These are phyloP conservation scores for Thymelicus lineola DNA, from an alignment of 2,888 invertebrate genomes.

Conservation along the genomic window DNA sequence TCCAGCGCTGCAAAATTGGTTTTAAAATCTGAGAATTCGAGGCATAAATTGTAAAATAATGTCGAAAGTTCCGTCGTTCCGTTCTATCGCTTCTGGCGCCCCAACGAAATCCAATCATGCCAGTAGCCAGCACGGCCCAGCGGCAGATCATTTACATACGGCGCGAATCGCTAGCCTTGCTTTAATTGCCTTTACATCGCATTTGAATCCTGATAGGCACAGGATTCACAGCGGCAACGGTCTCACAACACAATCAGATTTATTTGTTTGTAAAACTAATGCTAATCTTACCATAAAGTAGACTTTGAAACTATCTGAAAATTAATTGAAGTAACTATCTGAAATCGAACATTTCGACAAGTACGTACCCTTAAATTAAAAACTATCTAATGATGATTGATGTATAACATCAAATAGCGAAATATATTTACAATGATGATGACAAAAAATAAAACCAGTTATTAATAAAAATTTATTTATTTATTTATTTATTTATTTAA, in stretches of 20 bases:
- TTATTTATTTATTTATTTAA: too few species aligned
- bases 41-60: constrained; percentile 36
- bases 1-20: constrained; percentile 11
- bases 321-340: not conserved
- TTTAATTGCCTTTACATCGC: constrained; percentile 23
- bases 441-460: too few species aligned
- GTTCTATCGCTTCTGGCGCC: constrained; percentile 25
- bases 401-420: too few species aligned
- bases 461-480: too few species aligned
- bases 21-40: constrained; percentile 1
- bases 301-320: not conserved
- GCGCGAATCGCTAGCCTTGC: constrained; percentile 8
- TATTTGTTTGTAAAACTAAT: too few species aligned
- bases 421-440: too few species aligned
- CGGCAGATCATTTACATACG: constrained; percentile 26
- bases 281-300: too few species aligned
- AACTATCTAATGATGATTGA: not conserved
- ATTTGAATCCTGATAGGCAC: constrained; percentile 14
- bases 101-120: constrained; percentile 24
- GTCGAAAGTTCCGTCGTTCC: constrained; percentile 28
- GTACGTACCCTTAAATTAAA: not conserved
- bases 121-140: constrained; percentile 5
- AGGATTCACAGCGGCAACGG: not conserved
- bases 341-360: not conserved
- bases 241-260: not conserved